Conservation (phyloP, 2,797 vertebrate species). For the Sphenopsis melanotis region DNA sequence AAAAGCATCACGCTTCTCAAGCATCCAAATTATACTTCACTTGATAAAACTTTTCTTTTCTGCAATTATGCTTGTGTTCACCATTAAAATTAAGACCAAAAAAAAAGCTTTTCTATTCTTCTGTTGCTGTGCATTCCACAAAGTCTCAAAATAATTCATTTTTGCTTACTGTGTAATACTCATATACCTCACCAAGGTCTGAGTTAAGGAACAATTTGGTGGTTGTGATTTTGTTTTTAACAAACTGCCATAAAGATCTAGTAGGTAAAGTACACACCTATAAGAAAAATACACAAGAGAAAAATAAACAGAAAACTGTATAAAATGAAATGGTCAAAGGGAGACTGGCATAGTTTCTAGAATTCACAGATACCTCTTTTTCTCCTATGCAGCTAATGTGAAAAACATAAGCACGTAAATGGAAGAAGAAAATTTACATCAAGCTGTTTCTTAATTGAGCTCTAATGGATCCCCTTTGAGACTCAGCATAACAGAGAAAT, state of each 20-base stretch:
- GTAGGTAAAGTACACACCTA: neutral
- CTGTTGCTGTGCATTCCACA: neutral
- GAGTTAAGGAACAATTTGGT: neutral
- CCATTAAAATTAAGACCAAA: neutral
- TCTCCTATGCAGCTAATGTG: neutral
- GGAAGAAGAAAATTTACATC: conserved; percentile 7
- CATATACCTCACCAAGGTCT: neutral
- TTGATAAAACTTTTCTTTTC: neutral
- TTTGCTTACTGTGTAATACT: neutral
- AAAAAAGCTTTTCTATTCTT: neutral
- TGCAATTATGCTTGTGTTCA: neutral
- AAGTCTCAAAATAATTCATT: neutral
- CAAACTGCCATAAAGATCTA: neutral
- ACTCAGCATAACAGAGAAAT: neutral
- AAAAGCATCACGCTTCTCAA: neutral
- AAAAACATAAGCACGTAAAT: neutral
- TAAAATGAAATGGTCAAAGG: neutral
- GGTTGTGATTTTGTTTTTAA: neutral
- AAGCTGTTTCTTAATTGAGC: neutral
- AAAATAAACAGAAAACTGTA: neutral
- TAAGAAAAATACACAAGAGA: neutral
- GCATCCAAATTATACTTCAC: neutral
- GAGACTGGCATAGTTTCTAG: neutral
- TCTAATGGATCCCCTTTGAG: conserved; percentile 27
- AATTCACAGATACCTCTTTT: neutral